Base-by-base conservation (phyloP, 2,888 invertebrate species). In the Ochropleura leucogaster region DNA sequence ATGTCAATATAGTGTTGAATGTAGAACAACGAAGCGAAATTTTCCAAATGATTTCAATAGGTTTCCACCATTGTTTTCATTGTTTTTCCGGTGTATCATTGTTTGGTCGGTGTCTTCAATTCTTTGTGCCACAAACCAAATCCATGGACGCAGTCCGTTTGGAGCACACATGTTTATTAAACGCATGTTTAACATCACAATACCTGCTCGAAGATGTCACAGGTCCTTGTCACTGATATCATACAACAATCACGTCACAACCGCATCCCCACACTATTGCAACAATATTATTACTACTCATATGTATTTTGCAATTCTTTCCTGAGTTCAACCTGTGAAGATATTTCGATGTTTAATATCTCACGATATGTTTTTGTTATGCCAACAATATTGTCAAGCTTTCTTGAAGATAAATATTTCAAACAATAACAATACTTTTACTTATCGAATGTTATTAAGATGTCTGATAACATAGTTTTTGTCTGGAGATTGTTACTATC, bases 121-220 rank as follows among this genome's bases (percentile, higher is more conserved):
- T 76, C 75, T 71, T 62, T 57, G 47, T 77, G 73, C 66, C 84
- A 74, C 67, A 71, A 69, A 40, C 57, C 80, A 74, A 70, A 64
- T 63, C 66, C 66, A 75, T 75, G 69, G 71, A 72, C 59, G 59
- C 62, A 47, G 59, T 63, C 60, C 49, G 72, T 81, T 82, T 83
- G 68, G 71, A 55, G 75, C 49, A 80, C 80, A 76, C 70, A 68
- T 77, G 74, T 83, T 83, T 82, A 87, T 80, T 79, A 65, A 79
- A 79, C 72, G 77, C 82, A 78, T 80, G 83, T 85, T 90, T 91
- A 83, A 80, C 90, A 89, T 89, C 73, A 90, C 88, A 91, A 90
- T 88, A 74, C 67, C 49, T 70, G 42, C 70, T 73, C 70, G 74
- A 77, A 85, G 69, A 80, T 85, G 86, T 85, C 85, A 82, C 85